phyloP scores from a whole-genome alignment of 2,797 vertebrate species.

The Lepus townsendii region DNA sequence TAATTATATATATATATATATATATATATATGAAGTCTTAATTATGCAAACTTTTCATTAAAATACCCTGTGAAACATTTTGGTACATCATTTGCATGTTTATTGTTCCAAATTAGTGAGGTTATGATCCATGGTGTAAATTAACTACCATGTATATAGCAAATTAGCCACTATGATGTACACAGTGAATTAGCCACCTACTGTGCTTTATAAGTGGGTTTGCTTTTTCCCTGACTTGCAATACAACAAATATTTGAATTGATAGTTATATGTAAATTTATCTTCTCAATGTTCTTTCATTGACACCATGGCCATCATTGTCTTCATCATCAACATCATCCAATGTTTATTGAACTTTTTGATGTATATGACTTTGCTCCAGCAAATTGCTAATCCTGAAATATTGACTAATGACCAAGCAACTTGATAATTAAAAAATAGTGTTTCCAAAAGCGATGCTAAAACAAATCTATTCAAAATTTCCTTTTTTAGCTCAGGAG shows the following conservation, averaged over 20 bases:
- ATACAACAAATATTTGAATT: constrained; percentile 10
- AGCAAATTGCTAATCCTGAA: background rate
- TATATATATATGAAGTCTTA: background rate
- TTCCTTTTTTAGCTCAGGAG: background rate
- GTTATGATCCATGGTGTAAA: constrained; percentile 17
- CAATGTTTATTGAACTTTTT: background rate
- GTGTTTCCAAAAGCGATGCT: background rate
- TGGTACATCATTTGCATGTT: constrained; percentile 16
- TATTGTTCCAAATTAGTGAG: constrained; percentile 34
- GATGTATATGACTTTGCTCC: background rate
- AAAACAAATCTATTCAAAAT: background rate
- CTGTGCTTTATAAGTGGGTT: constrained; percentile 8
- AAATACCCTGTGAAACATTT: background rate
- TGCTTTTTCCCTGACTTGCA: background rate
- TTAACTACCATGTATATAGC: constrained; percentile 30
- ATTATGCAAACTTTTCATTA: background rate
- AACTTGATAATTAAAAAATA: background rate
- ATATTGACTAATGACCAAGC: background rate
- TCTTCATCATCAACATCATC: background rate
- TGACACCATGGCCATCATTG: background rate
- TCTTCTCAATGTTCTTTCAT: background rate
- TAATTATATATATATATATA: no score
- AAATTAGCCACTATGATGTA: constrained; percentile 17
- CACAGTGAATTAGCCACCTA: background rate
- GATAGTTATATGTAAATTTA: background rate